Evolutionary conservation across 1,140 invertebrate species (phyloP).

Genomic region (Drosophila jambulina): DNA sequence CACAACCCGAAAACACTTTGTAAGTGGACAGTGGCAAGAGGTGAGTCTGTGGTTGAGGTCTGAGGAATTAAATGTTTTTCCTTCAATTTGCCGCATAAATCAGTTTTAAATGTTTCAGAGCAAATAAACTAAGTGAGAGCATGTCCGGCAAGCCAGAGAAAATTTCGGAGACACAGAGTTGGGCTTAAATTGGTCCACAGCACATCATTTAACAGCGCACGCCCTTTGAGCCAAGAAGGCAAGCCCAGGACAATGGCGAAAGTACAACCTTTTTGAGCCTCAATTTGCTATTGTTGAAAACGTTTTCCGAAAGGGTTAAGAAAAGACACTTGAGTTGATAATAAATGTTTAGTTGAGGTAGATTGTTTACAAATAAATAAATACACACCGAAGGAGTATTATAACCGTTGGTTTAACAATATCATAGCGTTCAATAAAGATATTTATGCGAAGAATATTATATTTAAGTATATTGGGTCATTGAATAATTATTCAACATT

Average conservation of each 20-base stretch:
- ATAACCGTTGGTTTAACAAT: neutral
- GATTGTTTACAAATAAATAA: neutral
- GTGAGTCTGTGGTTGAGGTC: constrained; percentile 9
- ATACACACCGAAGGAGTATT: neutral
- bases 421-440: neutral
- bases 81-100: constrained; percentile 66
- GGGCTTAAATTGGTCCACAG: constrained; percentile 65
- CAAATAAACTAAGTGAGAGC: constrained; percentile 28
- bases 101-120: constrained; percentile 52
- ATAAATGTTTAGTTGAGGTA: neutral
- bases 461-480: neutral
- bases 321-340: neutral
- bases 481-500: neutral
- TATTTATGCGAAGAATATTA: neutral
- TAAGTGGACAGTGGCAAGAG: neutral
- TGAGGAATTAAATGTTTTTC: constrained; percentile 68
- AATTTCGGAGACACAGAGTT: neutral
- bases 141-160: neutral
- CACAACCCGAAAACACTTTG: constrained; percentile 20
- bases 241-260: constrained; percentile 46
- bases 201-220: constrained; percentile 61
- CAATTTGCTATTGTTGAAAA: constrained; percentile 13
- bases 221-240: neutral
- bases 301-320: neutral
- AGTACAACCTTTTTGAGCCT: constrained; percentile 18